These are phyloP conservation scores for Luperina nickerlii DNA, from an alignment of 2,888 invertebrate species.

Conservation along the genomic window DNA sequence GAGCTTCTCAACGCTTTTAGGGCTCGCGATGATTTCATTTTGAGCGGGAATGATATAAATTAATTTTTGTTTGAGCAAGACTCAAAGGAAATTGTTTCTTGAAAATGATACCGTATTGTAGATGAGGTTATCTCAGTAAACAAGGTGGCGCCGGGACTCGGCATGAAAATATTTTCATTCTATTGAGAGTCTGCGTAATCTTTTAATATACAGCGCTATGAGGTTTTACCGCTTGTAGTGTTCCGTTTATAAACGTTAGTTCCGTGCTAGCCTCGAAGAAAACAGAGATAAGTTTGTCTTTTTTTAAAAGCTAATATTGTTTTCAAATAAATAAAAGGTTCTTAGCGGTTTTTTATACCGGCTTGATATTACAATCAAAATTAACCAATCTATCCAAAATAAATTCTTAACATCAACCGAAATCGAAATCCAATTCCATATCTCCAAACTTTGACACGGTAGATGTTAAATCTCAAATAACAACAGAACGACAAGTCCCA, in stretches of 20 bases:
- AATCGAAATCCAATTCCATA: conserved; percentile 13
- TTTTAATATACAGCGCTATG: conserved; percentile 70
- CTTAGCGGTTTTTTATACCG: too few species aligned
- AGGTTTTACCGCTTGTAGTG: conserved; percentile 49
- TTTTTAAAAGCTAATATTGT: conserved; percentile 4
- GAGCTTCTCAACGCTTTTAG: conserved; percentile 70
- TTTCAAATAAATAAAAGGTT: neutral
- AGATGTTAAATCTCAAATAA: conserved; percentile 32
- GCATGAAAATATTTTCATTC: conserved; percentile 75
- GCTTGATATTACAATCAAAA: neutral
- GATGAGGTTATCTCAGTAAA: conserved; percentile 76
- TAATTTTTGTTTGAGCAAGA: conserved; percentile 80
- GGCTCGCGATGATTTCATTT: conserved; percentile 81
- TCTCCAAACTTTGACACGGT: conserved; percentile 19
- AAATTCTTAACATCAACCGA: neutral
- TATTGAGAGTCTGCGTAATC: conserved; percentile 73
- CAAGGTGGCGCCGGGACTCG: conserved; percentile 68
- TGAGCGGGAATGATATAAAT: conserved; percentile 77
- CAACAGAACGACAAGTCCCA: conserved; percentile 30
- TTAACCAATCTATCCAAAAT: neutral
- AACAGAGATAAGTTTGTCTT: neutral
- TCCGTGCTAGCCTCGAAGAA: conserved; percentile 20
- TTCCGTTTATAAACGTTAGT: conserved; percentile 55
- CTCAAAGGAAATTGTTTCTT: conserved; percentile 81
- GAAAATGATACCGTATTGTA: conserved; percentile 78